Base-by-base conservation (phyloP, 2,113 vertebrate species). In the Ellobius talpinus region DNA sequence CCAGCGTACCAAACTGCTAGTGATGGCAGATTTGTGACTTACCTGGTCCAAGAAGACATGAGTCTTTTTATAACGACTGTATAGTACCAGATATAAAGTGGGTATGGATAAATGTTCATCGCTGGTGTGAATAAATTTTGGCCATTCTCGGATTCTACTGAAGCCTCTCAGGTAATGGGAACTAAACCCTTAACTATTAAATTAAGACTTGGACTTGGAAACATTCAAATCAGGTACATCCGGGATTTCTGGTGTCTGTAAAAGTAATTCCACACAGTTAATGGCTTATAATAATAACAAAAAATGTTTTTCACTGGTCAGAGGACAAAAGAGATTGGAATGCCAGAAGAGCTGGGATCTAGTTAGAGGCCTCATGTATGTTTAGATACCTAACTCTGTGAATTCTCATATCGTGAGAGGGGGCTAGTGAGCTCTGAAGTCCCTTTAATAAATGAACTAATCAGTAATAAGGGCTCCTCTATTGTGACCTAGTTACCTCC, bases 31-130 rank as follows among this genome's bases (percentile, higher is more conserved):
- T 89, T 94, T 90, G 36, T 74, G 78, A 65, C 24, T 11, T 68
- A 84, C 92, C 88, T 92, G 61, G 26, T 68, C 90, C 76, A 86
- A 92, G 95, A 95, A 90, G 76, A 76, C 74, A 87, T 23, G 14
- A 42, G 33, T 87, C 78, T 66, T 95, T 90, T 86, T 95, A 78
- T 65, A 96, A 93, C 55, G 81, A 66, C 79, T 39, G 4, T 86
- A 92, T 90, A 81, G 61, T 65, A 23, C 17, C 94, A 78, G 65
- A 79, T 63, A 86, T 82, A 88, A 95, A 84, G 19, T 65, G 90
- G 88, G 23, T n/a, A 52, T 47, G 52, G 65, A 94, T 52, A 92
- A 85, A 86, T 82, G 66, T 89, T 88, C 77, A 63, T 66, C 36
- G 31, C 86, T 55, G 31, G 47, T 78, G 7, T 93, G 81, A 74